Evolutionary conservation across 1,140 invertebrate species (phyloP).

Genomic region (Drosophila murphyi): DNA sequence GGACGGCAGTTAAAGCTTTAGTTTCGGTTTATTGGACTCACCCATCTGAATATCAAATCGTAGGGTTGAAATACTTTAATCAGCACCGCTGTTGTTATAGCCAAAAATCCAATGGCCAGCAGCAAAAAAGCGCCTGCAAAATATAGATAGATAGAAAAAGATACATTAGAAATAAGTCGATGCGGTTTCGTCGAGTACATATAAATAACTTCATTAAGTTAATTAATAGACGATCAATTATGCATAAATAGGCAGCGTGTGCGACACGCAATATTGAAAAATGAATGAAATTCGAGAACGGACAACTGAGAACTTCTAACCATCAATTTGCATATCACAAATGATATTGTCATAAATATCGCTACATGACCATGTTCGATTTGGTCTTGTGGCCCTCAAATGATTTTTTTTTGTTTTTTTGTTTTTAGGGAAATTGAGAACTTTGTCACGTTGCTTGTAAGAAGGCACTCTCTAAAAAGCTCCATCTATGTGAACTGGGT

Average conservation of each 20-base stretch:
- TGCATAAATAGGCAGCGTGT: slow-evolving; percentile 46
- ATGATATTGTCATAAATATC: slow-evolving; percentile 33
- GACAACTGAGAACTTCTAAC: neutral
- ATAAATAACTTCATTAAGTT: slow-evolving; percentile 65
- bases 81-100: slow-evolving; percentile 87
- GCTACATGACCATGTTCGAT: slow-evolving; percentile 9
- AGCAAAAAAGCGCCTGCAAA: slow-evolving; percentile 89
- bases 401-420: slow-evolving; percentile 1
- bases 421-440: neutral
- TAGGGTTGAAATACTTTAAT: slow-evolving; percentile 89
- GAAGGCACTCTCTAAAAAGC: neutral
- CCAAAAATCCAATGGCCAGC: slow-evolving; percentile 88
- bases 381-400: neutral
- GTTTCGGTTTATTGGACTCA: slow-evolving; percentile 56
- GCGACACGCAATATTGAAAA: slow-evolving; percentile 40
- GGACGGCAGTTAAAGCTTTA: slow-evolving; percentile 52
- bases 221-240: slow-evolving; percentile 58
- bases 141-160: slow-evolving; percentile 40
- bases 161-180: slow-evolving; percentile 9
- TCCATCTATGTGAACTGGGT: slow-evolving; percentile 16
- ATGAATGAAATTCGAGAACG: neutral
- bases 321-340: slow-evolving; percentile 41
- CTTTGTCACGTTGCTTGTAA: slow-evolving; percentile 8
- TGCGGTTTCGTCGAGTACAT: slow-evolving; percentile 40
- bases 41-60: slow-evolving; percentile 89